phyloP scores from a whole-genome alignment of 2,113 vertebrate species.

The Crotalus horridus region DNA sequence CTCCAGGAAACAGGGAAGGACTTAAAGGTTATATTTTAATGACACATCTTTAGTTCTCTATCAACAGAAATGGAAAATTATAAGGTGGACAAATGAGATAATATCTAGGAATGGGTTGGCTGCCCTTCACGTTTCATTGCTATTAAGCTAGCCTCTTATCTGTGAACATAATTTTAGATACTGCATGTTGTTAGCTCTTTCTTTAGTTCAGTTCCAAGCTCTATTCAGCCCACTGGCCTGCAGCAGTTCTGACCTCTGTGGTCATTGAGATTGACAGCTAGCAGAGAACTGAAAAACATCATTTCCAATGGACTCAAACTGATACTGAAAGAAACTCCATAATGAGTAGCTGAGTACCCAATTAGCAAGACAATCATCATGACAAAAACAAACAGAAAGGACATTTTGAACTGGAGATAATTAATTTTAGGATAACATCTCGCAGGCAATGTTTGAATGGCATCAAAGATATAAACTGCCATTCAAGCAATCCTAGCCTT shows the following conservation, averaged over 20 bases:
- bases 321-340: background rate
- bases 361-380: constrained; percentile 44
- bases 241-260: constrained; percentile 36
- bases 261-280: constrained; percentile 31
- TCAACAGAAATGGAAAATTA: background rate
- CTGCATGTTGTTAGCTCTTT: constrained; percentile 21
- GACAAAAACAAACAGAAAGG: constrained; percentile 34
- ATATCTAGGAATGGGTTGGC: background rate
- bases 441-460: constrained; percentile 20
- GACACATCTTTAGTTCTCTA: background rate
- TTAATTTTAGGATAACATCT: constrained; percentile 54
- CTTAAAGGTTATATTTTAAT: background rate
- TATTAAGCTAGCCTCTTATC: background rate
- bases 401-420: background rate
- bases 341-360: constrained; percentile 40
- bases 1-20: background rate
- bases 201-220: background rate
- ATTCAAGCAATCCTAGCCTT: constrained; percentile 34
- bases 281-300: constrained; percentile 10
- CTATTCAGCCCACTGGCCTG: fast-evolving
- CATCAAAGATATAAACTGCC: constrained; percentile 30
- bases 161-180: constrained; percentile 17
- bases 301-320: background rate
- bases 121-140: constrained; percentile 8
- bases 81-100: background rate